Conservation (phyloP, 2,113 vertebrate species). For the Corythornis vintsioides region DNA sequence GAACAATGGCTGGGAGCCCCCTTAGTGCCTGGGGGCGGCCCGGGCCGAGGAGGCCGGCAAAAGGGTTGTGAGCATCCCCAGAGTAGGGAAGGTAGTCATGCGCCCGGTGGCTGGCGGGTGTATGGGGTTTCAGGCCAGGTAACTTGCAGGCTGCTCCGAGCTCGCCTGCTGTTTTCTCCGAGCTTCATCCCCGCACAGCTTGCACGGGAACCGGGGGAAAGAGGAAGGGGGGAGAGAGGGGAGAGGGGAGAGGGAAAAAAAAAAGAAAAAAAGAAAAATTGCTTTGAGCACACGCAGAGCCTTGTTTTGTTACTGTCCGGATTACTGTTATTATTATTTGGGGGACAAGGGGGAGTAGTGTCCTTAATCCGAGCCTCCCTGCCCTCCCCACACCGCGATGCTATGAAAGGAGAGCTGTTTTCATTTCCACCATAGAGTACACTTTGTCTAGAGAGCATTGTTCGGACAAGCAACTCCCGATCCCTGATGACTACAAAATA, state of each 20-base stretch:
- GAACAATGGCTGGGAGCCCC: too few relatives aligned
- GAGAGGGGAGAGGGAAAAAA: not conserved
- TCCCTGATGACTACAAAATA: slow-evolving; percentile 62
- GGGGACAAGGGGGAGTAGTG: slow-evolving; percentile 29
- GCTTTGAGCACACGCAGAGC: not conserved
- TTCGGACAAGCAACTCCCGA: slow-evolving; percentile 59
- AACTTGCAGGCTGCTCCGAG: too few relatives aligned
- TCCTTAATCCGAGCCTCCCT: slow-evolving; percentile 50
- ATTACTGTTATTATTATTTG: slow-evolving; percentile 47
- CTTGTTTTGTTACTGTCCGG: slow-evolving; percentile 21
- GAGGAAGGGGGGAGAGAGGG: too few relatives aligned
- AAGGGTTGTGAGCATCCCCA: too few relatives aligned
- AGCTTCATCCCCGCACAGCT: too few relatives aligned
- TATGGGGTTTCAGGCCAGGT: too few relatives aligned
- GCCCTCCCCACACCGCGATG: slow-evolving; percentile 29
- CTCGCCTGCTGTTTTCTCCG: too few relatives aligned
- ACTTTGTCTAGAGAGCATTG: slow-evolving; percentile 70
- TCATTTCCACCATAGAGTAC: slow-evolving; percentile 49
- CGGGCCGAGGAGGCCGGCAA: too few relatives aligned
- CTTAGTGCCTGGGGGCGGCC: too few relatives aligned
- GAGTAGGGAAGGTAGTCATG: too few relatives aligned
- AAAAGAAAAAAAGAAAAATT: not conserved
- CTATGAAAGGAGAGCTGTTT: slow-evolving; percentile 43
- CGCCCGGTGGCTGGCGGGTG: too few relatives aligned
- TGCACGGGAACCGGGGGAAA: too few relatives aligned